These are phyloP conservation scores for Saccopteryx leptura DNA, from an alignment of 2,113 vertebrate species.

Conservation along the genomic window DNA sequence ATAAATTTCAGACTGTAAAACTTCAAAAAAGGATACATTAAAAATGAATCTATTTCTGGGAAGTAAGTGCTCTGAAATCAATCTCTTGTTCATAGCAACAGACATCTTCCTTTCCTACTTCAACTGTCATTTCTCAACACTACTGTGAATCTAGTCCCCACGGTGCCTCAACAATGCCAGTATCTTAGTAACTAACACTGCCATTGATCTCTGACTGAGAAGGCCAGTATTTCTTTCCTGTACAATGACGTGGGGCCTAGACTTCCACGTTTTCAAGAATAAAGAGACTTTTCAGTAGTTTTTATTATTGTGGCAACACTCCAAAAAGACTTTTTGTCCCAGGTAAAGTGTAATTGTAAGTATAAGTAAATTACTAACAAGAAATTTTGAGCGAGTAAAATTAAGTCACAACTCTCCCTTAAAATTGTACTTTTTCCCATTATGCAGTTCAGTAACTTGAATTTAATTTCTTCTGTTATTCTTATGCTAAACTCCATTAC, in stretches of 20 bases:
- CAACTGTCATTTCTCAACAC: background rate
- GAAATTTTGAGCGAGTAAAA: background rate
- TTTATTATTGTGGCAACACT: background rate
- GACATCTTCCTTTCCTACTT: background rate
- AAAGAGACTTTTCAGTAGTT: background rate
- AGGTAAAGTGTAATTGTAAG: background rate
- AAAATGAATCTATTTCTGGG: background rate
- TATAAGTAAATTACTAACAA: slow-evolving; percentile 12
- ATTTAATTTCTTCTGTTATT: slow-evolving; percentile 43
- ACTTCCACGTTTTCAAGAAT: slow-evolving; percentile 11
- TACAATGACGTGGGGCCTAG: background rate
- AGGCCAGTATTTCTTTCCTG: background rate
- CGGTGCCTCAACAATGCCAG: background rate
- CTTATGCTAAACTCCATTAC: slow-evolving; percentile 25
- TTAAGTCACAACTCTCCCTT: background rate
- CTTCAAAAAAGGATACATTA: slow-evolving; percentile 29
- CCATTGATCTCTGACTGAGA: background rate
- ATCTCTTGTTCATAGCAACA: background rate
- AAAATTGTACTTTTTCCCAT: background rate
- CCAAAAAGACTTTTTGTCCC: background rate
- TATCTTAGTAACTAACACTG: background rate
- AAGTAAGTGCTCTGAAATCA: background rate
- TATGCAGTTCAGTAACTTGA: background rate
- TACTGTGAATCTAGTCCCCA: too few relatives aligned
- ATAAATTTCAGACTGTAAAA: background rate